These are phyloP conservation scores for Crioceris asparagi DNA, from an alignment of 2,888 invertebrate genomes.

Conservation along the genomic window DNA sequence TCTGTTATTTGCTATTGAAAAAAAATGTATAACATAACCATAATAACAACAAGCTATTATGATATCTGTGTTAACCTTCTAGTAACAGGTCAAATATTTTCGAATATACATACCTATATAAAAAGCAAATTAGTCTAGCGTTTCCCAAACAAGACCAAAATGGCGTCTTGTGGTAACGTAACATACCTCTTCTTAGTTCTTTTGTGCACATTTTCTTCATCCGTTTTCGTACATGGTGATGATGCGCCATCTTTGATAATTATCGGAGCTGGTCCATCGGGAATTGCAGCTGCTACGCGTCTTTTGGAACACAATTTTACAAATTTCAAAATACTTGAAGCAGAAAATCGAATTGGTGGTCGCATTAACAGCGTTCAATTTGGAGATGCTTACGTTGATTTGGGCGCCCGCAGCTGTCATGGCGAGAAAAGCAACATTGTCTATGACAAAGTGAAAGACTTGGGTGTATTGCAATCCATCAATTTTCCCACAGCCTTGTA, in stretches of 20 bases:
- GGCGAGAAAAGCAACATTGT: slow-evolving; percentile 34
- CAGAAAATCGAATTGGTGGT: slow-evolving; percentile 35
- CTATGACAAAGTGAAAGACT: slow-evolving; percentile 30
- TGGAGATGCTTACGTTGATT: slow-evolving; percentile 24
- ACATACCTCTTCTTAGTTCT: no score
- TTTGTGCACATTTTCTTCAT: no score
- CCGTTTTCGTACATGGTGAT: background rate
- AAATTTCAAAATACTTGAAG: slow-evolving; percentile 40
- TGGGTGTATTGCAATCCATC: slow-evolving; percentile 16
- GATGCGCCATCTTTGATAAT: slow-evolving; percentile 37
- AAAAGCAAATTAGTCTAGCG: no score
- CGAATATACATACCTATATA: no score
- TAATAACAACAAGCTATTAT: no score
- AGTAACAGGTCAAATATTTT: no score
- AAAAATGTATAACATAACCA: no score
- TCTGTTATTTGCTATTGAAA: no score
- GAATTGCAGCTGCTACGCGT: slow-evolving; percentile 43
- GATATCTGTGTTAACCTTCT: no score
- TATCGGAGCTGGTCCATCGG: slow-evolving; percentile 49
- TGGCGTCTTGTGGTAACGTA: no score
- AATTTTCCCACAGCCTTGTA: no score
- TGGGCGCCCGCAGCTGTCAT: slow-evolving; percentile 38
- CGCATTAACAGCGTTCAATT: slow-evolving; percentile 28
- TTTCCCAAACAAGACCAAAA: no score
- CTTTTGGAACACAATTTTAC: slow-evolving; percentile 38